phyloP scores from a whole-genome alignment of 2,797 vertebrate genomes.

The Rachycentron canadum region DNA sequence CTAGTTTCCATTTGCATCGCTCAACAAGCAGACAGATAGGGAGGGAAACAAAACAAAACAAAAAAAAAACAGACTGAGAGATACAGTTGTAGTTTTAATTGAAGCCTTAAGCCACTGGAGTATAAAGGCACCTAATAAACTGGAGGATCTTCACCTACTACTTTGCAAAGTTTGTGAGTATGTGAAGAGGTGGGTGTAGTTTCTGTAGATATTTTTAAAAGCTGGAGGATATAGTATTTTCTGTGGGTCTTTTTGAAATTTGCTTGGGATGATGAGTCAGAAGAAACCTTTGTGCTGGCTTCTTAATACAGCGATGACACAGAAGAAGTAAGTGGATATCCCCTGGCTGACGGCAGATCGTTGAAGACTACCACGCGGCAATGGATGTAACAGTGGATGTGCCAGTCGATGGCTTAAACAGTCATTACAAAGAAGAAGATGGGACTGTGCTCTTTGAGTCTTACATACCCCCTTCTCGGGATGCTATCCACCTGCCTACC shows the following conservation, averaged over 20 bases:
- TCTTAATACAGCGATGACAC: slow-evolving; percentile 22
- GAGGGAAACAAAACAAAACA: slow-evolving; percentile 36
- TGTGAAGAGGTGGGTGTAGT: background rate
- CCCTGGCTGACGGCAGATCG: slow-evolving; percentile 23
- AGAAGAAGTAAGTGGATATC: slow-evolving; percentile 43
- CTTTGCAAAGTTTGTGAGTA: background rate
- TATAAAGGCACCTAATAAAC: background rate
- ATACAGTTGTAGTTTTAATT: background rate
- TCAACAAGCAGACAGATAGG: slow-evolving; percentile 11
- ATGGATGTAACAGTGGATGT: slow-evolving; percentile 61
- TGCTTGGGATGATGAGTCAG: background rate
- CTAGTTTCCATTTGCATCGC: slow-evolving; percentile 48
- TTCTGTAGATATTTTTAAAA: background rate
- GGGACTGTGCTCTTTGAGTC: slow-evolving; percentile 84
- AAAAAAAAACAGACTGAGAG: slow-evolving; percentile 23
- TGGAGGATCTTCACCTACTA: slow-evolving; percentile 12
- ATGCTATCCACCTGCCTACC: slow-evolving; percentile 88
- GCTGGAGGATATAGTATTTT: background rate
- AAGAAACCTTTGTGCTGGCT: slow-evolving; percentile 18
- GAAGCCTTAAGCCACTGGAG: slow-evolving; percentile 1
- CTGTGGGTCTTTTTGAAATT: background rate
- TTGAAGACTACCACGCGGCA: slow-evolving; percentile 7
- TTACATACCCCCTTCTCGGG: slow-evolving; percentile 89
- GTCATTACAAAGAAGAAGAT: slow-evolving; percentile 68
- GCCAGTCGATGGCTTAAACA: slow-evolving; percentile 18